Evolutionary conservation across 2,888 invertebrate genomes (phyloP), one percentile per base, ranked within the genome.

Genomic region (Pterostichus madidus): DNA sequence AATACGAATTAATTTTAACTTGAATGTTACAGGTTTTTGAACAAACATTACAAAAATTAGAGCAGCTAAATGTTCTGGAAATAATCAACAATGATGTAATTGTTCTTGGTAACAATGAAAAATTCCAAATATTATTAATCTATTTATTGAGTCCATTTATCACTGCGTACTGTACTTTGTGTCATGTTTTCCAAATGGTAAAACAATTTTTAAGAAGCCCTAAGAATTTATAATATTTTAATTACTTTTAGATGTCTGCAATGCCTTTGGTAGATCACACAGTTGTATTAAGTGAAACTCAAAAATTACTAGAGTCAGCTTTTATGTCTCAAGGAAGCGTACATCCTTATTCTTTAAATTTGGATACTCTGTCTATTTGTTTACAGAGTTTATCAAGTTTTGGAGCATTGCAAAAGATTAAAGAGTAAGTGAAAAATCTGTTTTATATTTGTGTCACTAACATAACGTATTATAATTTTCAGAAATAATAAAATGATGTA

Each of bases 311-410:
- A 32, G 95, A 95, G 88, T 87, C 87, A 17, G 86, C 90, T 49
- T 87, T 88, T 24, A 86, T 89, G 46, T 87, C 87, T 79, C 86
- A 87, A 11, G 87, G 88, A 53, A 87, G 89, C 78, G 90, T 92
- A 10, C 95, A 95, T 90, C 95, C 96, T 0, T 95, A 95, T 89
- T 93, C 94, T 85, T 91, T 96, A 83, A 94, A 95, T 53, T 90
- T 96, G 85, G 96, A 96, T 85, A 91, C 92, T 79, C 90, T 92
- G 71, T 90, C 89, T 46, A 92, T 92, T 88, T 93, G 93, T 84
- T 87, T 94, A 71, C 90, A 90, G 61, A 93, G 93, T 0, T 90
- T 94, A 0, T 88, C 89, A 4, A 89, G 90, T 39, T 88, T 89
- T 11, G 89, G 89, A 0, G 91, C 90, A 0, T 85, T 92, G 0